These are phyloP conservation scores for Pseudochirops corinnae DNA, from an alignment of 2,797 vertebrate genomes.

Conservation along the genomic window DNA sequence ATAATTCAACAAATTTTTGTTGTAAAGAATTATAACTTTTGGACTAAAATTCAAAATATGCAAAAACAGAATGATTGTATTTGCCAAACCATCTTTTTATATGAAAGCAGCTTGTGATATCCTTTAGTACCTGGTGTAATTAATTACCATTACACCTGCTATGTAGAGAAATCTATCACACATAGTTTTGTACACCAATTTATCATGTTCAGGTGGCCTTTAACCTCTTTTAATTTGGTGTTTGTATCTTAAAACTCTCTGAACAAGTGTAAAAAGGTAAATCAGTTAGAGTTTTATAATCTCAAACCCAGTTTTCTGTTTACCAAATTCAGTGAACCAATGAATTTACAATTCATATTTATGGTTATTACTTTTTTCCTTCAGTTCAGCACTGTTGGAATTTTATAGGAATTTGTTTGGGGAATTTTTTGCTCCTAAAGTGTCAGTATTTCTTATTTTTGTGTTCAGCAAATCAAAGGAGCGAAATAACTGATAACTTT, in stretches of 20 bases:
- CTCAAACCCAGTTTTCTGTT: neutral
- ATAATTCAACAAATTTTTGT: neutral
- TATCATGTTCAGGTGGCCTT: neutral
- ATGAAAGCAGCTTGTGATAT: neutral
- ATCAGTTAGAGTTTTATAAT: neutral
- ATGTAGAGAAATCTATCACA: neutral
- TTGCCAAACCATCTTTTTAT: neutral
- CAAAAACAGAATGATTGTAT: neutral
- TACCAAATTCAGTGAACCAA: neutral
- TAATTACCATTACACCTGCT: neutral
- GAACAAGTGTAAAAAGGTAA: neutral
- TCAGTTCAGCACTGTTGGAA: neutral
- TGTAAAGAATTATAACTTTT: neutral
- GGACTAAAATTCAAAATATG: neutral
- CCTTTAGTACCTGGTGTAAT: neutral
- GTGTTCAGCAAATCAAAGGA: neutral
- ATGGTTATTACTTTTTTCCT: neutral
- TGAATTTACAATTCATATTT: neutral
- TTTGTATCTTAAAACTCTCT: neutral
- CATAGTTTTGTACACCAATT: neutral
- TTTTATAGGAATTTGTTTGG: neutral
- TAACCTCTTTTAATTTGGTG: neutral
- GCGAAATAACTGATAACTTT: neutral
- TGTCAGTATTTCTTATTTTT: neutral
- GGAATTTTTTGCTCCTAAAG: neutral